phyloP scores from a whole-genome alignment of 2,888 invertebrate species.

The Drosophila picticornis region DNA sequence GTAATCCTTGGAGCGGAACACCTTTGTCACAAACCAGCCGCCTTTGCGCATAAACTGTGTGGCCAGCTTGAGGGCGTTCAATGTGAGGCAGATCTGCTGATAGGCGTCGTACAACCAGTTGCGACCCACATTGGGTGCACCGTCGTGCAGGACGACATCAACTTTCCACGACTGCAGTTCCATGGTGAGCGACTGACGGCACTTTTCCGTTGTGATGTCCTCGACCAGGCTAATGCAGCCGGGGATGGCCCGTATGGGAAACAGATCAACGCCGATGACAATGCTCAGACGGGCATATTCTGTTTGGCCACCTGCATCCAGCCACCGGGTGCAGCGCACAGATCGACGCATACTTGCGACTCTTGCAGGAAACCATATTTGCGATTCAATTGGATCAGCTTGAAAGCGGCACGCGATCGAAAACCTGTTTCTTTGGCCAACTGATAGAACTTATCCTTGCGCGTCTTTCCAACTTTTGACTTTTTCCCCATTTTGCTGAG shows the following conservation, averaged over 20 bases:
- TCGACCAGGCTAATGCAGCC: constrained; percentile 96
- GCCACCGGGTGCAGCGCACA: constrained; percentile 99
- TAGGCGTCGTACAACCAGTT: constrained; percentile 99
- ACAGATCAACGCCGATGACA: constrained; percentile 98
- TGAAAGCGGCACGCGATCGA: constrained; percentile 99
- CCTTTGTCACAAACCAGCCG: constrained; percentile 99
- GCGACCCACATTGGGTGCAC: constrained; percentile 98
- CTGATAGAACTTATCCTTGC: constrained; percentile 99
- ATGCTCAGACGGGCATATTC: constrained; percentile 98
- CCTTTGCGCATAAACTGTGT: constrained; percentile 94
- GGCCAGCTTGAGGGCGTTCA: constrained; percentile 97
- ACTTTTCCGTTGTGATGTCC: constrained; percentile 99
- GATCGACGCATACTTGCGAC: constrained; percentile 97
- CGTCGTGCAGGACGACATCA: constrained; percentile 98
- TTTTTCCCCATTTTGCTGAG: constrained; percentile 95
- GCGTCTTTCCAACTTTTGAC: constrained; percentile 97
- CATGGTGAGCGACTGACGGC: constrained; percentile 91
- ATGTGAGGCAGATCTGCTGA: constrained; percentile 95
- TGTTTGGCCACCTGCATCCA: constrained; percentile 99
- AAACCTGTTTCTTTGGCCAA: constrained; percentile 99
- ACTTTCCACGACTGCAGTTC: constrained; percentile 98
- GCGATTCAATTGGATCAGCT: constrained; percentile 98
- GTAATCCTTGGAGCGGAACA: constrained; percentile 99
- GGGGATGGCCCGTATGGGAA: constrained; percentile 95
- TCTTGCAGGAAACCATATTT: constrained; percentile 98